Conservation (phyloP, 2,888 invertebrate species). For the Vanessa cardui region DNA sequence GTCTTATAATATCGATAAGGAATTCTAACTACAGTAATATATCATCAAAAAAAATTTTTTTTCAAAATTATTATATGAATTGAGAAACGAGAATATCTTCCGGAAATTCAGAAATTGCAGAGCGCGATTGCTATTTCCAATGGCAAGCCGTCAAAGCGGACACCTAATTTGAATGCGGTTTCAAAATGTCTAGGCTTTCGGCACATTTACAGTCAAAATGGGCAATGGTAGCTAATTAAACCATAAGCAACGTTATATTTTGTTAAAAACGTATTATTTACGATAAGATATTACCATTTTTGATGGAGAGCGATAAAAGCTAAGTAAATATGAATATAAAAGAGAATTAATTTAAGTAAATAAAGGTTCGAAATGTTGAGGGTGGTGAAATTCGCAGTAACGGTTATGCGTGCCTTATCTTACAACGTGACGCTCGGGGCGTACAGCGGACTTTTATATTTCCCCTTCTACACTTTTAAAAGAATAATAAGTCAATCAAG, state of each 20-base stretch:
- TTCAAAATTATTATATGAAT: constrained; percentile 8
- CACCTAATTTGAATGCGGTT: constrained; percentile 39
- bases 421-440: constrained; percentile 31
- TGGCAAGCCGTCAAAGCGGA: constrained; percentile 31
- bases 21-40: no score
- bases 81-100: constrained; percentile 15
- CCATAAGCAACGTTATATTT: not conserved
- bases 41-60: not conserved
- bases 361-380: constrained; percentile 59
- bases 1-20: no score
- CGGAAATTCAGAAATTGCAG: constrained; percentile 35
- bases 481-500: constrained; percentile 12
- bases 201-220: constrained; percentile 21
- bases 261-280: not conserved
- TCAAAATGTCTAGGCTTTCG: constrained; percentile 28
- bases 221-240: not conserved
- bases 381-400: constrained; percentile 66
- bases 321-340: not conserved
- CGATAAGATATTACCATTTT: not conserved
- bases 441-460: constrained; percentile 32
- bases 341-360: constrained; percentile 48
- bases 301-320: not conserved
- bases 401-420: constrained; percentile 77
- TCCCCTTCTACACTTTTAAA: constrained; percentile 14
- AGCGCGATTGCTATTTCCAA: constrained; percentile 34